phyloP scores from a whole-genome alignment of 2,113 vertebrate genomes.

The Argyrosomus japonicus region DNA sequence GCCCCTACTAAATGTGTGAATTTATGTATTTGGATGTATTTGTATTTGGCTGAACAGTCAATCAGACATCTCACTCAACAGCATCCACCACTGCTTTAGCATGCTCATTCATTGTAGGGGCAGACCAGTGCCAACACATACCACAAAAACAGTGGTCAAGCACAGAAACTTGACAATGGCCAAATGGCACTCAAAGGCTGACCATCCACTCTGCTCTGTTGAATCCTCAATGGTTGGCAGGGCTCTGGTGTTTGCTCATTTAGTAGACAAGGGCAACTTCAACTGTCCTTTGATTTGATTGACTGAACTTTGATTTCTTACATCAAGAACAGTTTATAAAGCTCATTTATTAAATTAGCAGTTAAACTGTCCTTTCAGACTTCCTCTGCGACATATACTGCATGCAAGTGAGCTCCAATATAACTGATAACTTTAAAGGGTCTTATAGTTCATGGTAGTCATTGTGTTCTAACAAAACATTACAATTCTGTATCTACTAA shows the following conservation, averaged over 20 bases:
- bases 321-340: not conserved
- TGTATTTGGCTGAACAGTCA: slow-evolving; percentile 6
- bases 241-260: slow-evolving; percentile 6
- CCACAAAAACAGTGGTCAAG: slow-evolving; percentile 11
- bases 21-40: not conserved
- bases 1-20: not conserved
- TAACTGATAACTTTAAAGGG: too few species aligned
- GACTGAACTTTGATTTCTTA: not conserved
- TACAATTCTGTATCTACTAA: too few species aligned
- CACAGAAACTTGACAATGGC: not conserved
- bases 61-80: too few species aligned
- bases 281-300: too few species aligned
- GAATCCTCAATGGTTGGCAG: slow-evolving; percentile 17
- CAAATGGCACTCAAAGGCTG: not conserved
- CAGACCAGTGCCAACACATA: not conserved
- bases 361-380: too few species aligned
- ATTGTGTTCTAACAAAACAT: not conserved
- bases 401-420: too few species aligned
- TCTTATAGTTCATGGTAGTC: too few species aligned
- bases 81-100: not conserved
- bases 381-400: too few species aligned
- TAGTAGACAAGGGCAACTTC: not conserved
- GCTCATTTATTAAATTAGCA: too few species aligned
- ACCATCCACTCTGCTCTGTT: not conserved
- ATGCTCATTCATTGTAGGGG: not conserved